Conservation (phyloP, 2,888 invertebrate species). For the Anticlea derivata region DNA sequence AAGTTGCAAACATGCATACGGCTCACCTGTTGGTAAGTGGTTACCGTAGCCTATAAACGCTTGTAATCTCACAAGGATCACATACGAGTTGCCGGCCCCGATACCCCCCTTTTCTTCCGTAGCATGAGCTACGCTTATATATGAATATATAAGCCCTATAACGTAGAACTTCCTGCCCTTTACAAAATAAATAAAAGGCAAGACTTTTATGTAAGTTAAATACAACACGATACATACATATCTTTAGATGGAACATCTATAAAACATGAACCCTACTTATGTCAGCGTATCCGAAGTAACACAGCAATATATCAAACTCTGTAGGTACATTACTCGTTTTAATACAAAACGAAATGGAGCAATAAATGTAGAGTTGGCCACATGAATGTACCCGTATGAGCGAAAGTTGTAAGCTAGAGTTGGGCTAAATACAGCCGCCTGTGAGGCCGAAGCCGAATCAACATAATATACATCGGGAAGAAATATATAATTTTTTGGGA, state of each 20-base stretch:
- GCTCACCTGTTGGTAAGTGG: too few relatives aligned
- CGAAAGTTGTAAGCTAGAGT: slow-evolving; percentile 3
- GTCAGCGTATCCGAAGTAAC: slow-evolving; percentile 15
- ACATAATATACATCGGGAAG: background rate
- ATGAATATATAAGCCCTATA: too few relatives aligned
- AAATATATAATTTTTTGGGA: too few relatives aligned
- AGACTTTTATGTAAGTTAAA: slow-evolving; percentile 10
- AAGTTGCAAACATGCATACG: too few relatives aligned
- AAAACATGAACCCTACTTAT: slow-evolving; percentile 16
- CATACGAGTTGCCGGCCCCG: too few relatives aligned
- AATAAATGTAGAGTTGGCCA: slow-evolving; percentile 26
- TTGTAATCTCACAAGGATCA: too few relatives aligned
- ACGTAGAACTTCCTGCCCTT: too few relatives aligned
- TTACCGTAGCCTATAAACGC: too few relatives aligned
- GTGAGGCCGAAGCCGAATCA: background rate
- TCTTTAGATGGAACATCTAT: slow-evolving; percentile 9
- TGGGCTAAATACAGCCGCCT: background rate
- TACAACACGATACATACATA: background rate
- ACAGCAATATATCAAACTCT: slow-evolving; percentile 25
- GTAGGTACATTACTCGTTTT: slow-evolving; percentile 23
- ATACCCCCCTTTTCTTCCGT: too few relatives aligned
- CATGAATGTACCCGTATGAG: slow-evolving; percentile 2
- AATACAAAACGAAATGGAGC: slow-evolving; percentile 18
- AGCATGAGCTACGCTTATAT: too few relatives aligned
- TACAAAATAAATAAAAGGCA: too few relatives aligned